Conservation (phyloP, 1,140 invertebrate genomes). For the Orchestia grillus region DNA sequence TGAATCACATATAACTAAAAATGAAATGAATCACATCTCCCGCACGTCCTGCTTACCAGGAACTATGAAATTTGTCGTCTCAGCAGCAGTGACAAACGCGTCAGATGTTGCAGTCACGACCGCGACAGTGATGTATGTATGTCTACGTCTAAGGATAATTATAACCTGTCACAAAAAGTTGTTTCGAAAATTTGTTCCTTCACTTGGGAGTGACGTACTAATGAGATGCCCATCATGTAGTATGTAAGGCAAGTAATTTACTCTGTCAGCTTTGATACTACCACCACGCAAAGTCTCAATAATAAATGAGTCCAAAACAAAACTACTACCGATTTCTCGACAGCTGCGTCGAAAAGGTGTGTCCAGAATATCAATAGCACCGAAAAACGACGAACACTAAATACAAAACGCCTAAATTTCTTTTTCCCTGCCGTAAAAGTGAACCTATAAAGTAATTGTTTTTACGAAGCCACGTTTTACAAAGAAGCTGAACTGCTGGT, state of each 20-base stretch:
- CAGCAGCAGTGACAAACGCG: not conserved
- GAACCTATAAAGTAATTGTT: not conserved
- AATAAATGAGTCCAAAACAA: not conserved
- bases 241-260: not conserved
- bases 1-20: too few relatives aligned
- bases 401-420: not conserved
- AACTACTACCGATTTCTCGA: not conserved
- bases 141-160: not conserved
- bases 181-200: not conserved
- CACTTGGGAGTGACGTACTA: not conserved
- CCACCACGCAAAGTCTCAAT: not conserved
- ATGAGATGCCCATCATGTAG: not conserved
- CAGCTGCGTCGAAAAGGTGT: too few relatives aligned
- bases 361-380: too few relatives aligned
- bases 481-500: not conserved
- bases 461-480: not conserved
- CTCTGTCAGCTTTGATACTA: not conserved
- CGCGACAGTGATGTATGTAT: not conserved
- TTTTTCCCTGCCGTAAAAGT: not conserved
- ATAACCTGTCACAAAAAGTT: not conserved
- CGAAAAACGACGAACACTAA: not conserved
- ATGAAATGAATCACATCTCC: too few relatives aligned
- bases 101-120: not conserved
- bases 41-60: not conserved
- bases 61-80: not conserved